Evolutionary conservation across 1,140 invertebrate genomes (phyloP).

Genomic region (Bilobella aurantiaca): DNA sequence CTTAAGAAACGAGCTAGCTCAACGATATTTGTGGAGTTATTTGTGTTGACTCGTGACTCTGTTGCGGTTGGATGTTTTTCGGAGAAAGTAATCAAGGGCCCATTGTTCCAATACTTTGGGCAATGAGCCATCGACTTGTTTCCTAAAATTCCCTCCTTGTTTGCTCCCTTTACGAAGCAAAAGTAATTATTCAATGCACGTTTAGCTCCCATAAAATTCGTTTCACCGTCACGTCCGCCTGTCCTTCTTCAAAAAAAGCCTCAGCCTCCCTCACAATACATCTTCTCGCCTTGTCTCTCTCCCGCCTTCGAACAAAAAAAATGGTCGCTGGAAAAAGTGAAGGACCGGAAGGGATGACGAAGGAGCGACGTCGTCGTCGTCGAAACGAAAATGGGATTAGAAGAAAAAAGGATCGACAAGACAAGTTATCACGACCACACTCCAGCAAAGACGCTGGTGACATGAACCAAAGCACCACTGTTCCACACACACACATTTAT

Average conservation of each 20-base stretch:
- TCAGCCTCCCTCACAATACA: neutral
- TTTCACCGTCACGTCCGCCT: slow-evolving; percentile 30
- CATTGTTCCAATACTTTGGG: neutral
- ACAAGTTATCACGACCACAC: neutral
- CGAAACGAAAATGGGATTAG: neutral
- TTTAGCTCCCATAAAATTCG: slow-evolving; percentile 29
- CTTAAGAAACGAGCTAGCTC: no score
- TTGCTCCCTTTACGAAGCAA: neutral
- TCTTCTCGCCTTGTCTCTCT: neutral
- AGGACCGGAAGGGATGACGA: neutral
- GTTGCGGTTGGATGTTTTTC: neutral
- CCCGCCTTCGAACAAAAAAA: neutral
- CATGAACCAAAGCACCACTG: neutral
- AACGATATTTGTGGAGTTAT: neutral
- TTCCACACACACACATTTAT: neutral
- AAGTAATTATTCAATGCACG: slow-evolving; percentile 33
- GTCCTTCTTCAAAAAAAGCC: slow-evolving; percentile 5
- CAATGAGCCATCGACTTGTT: neutral
- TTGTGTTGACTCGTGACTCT: no score
- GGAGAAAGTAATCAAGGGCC: neutral
- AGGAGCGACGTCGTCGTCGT: neutral
- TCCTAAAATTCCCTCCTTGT: slow-evolving; percentile 2
- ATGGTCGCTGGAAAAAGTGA: neutral
- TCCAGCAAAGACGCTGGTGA: neutral
- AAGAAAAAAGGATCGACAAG: slow-evolving; percentile 9